phyloP scores from a whole-genome alignment of 1,140 invertebrate genomes.

The Pomacea maculata region DNA sequence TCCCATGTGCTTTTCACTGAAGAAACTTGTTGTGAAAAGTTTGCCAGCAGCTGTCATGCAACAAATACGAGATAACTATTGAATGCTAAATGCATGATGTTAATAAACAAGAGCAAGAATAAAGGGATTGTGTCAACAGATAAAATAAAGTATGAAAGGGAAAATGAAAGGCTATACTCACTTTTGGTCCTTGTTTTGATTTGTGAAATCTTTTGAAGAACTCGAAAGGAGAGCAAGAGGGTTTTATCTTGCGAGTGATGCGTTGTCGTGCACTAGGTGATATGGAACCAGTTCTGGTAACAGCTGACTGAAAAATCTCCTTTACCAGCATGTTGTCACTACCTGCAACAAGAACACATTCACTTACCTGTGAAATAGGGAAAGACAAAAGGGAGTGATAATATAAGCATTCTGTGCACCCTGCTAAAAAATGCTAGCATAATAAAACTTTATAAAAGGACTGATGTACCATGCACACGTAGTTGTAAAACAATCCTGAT shows the following conservation, averaged over 20 bases:
- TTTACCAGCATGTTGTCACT: constrained; percentile 49
- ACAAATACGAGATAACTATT: background rate
- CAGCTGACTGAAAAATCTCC: constrained; percentile 50
- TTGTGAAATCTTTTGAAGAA: constrained; percentile 25
- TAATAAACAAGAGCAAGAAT: background rate
- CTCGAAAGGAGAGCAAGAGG: constrained; percentile 20
- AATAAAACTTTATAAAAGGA: too few species aligned
- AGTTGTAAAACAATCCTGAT: too few species aligned
- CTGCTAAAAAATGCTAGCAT: too few species aligned
- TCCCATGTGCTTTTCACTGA: too few species aligned
- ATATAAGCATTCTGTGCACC: too few species aligned
- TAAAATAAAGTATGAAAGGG: background rate
- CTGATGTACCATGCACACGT: too few species aligned
- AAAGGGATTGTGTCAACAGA: too few species aligned
- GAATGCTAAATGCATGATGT: background rate
- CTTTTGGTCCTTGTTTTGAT: constrained; percentile 14
- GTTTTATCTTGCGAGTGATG: constrained; percentile 16
- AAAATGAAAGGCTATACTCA: background rate
- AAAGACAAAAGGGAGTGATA: background rate
- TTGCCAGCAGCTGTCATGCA: background rate
- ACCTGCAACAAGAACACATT: constrained; percentile 36
- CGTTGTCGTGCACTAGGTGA: constrained; percentile 50
- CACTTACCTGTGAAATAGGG: background rate
- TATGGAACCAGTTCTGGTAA: constrained; percentile 53
- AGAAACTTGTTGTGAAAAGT: background rate